Evolutionary conservation across 2,797 vertebrate genomes (phyloP), one percentile per base, ranked within the genome.

Genomic region (Chloroceryle amazona): DNA sequence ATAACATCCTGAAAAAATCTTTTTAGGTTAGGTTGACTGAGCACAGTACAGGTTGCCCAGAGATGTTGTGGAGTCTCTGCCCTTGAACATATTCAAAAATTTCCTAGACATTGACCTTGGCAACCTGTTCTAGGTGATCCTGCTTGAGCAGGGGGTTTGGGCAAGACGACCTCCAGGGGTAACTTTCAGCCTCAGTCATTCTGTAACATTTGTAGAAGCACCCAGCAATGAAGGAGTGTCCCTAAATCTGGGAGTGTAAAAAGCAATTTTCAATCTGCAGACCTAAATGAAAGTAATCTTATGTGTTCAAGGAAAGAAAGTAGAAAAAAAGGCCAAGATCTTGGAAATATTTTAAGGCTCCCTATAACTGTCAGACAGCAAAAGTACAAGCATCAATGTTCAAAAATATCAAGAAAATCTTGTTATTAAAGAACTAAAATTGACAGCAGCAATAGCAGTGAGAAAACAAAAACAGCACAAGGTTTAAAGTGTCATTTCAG

Each of bases 371-470:
- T 49, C 55, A 63, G 42, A 39, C 16, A 68, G 20, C 10, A 84
- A 70, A 75, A 41, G 16, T 61, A 52, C 13, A 49, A 78, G 10
- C 33, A 39, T 58, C 44, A 81, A 9, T 6, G 3, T 44, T 91
- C 25, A 63, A 84, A 60, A 89, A 4, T n/a, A 81, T 23, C 6
- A 72, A 65, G 21, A 46, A 93, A 80, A 35, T 72, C 39, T 84
- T 66, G 26, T 37, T 67, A 11, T 74, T 84, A 72, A 68, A 90
- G 65, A 93, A 71, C 13, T 49, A 71, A 71, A 74, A 61, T 21
- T 81, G 65, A 31, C 41, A 63, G 39, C 22, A 87, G 23, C 44
- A 84, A 37, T 19, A 79, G 3, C 15, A 74, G 29, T 46, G 31
- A 86, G 54, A 68, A 66, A 79, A 81, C 7, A 62, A 46, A 71